phyloP scores from a whole-genome alignment of 2,888 invertebrate genomes.

The Biston stratarius region DNA sequence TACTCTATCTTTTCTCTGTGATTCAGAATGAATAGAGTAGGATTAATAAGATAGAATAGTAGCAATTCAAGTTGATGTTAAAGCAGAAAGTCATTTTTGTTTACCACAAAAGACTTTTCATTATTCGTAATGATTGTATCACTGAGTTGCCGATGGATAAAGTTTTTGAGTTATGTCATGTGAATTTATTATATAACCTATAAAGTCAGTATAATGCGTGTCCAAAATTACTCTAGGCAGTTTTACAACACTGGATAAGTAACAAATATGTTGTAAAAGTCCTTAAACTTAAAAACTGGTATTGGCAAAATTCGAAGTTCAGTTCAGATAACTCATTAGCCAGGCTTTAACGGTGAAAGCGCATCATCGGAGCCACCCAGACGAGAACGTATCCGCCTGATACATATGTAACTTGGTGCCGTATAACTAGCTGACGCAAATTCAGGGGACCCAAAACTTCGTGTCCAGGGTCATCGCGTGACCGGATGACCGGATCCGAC shows the following conservation, averaged over 20 bases:
- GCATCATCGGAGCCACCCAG: slow-evolving; percentile 27
- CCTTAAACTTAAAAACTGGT: neutral
- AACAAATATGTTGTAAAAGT: neutral
- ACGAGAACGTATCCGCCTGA: slow-evolving; percentile 31
- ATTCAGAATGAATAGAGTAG: too few relatives aligned
- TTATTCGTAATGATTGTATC: neutral
- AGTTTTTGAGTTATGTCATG: neutral
- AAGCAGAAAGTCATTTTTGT: too few relatives aligned
- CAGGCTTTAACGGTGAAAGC: slow-evolving; percentile 19
- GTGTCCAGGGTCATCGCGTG: slow-evolving; percentile 50
- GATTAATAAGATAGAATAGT: too few relatives aligned
- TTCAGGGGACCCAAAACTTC: slow-evolving; percentile 38
- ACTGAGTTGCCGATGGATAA: slow-evolving; percentile 4
- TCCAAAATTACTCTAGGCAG: neutral
- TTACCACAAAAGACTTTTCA: neutral
- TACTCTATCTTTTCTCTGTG: too few relatives aligned
- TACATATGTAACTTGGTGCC: slow-evolving; percentile 42
- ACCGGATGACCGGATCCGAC: slow-evolving; percentile 38
- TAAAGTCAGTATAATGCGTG: neutral
- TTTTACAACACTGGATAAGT: neutral
- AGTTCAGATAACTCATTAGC: neutral
- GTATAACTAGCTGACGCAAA: slow-evolving; percentile 51
- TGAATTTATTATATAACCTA: neutral
- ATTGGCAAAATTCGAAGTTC: neutral
- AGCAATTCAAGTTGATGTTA: too few relatives aligned